A percentile compares a stretch with the other conserved stretches of the same genome.
Conservation (phyloP, 2,113 vertebrate genomes). For the Myiozetetes cayanensis region DNA sequence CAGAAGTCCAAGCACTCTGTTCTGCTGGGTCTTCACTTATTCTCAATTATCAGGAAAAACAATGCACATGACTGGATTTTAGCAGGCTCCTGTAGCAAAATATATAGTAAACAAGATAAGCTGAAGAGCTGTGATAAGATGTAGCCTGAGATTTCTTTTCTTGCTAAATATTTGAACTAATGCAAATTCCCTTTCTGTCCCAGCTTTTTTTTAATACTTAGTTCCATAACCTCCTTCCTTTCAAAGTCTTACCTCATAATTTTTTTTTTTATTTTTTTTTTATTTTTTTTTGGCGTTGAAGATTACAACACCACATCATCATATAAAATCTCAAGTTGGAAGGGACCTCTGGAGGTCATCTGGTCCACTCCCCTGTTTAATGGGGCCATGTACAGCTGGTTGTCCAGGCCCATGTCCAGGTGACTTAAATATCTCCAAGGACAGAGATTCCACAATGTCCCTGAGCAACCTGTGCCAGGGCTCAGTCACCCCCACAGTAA, state of each 20-base stretch:
- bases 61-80: not conserved
- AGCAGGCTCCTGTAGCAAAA: not conserved
- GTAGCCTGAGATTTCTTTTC: not conserved
- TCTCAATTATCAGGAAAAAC: not conserved
- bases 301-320: not conserved
- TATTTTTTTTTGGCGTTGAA: not conserved
- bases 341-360: not conserved
- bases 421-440: not conserved
- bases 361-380: not conserved
- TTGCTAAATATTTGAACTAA: not conserved
- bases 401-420: not conserved
- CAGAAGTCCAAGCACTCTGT: not conserved
- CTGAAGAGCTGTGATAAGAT: not conserved
- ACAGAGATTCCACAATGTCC: not conserved
- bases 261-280: not conserved
- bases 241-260: not conserved
- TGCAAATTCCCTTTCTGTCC: not conserved
- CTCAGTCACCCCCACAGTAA: not conserved
- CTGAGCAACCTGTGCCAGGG: not conserved
- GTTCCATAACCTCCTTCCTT: not conserved
- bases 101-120: not conserved
- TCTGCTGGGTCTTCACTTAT: not conserved
- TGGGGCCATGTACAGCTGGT: not conserved
- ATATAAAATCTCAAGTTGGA: not conserved
- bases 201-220: not conserved